Percentiles rank a stretch among this genome's conserved stretches.
Conservation (phyloP, 2,888 invertebrate species). For the Morinoia aosen region DNA sequence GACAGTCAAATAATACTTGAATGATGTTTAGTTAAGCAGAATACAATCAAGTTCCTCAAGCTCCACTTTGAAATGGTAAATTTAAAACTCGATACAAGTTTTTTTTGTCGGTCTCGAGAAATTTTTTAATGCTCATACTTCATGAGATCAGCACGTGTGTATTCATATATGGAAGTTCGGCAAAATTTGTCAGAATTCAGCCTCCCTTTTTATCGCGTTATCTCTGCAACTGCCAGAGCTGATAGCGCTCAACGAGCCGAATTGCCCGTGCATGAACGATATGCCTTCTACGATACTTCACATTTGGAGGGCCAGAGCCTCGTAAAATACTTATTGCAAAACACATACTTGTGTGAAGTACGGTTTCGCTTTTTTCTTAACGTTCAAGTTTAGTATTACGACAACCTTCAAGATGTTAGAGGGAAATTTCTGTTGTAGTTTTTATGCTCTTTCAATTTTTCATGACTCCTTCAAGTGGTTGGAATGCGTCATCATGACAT, state of each 20-base stretch:
- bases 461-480: too few relatives aligned
- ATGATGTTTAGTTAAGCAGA: background rate
- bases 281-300: background rate
- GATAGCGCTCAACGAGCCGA: conserved; percentile 3
- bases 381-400: background rate
- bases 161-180: background rate
- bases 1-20: background rate
- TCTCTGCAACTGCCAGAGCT: background rate
- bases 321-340: background rate
- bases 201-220: background rate
- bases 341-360: background rate
- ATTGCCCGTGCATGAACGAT: background rate
- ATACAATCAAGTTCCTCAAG: background rate
- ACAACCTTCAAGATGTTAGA: background rate
- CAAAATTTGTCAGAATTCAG: background rate
- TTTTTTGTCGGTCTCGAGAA: background rate
- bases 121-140: background rate
- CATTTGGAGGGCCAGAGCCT: background rate
- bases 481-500: too few relatives aligned
- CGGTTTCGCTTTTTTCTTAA: background rate
- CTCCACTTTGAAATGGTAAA: background rate
- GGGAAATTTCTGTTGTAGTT: too few relatives aligned
- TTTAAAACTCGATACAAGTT: background rate
- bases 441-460: too few relatives aligned
- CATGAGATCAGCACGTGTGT: background rate